Conservation (phyloP, 2,797 vertebrate species). For the Hoplostethus mediterraneus region DNA sequence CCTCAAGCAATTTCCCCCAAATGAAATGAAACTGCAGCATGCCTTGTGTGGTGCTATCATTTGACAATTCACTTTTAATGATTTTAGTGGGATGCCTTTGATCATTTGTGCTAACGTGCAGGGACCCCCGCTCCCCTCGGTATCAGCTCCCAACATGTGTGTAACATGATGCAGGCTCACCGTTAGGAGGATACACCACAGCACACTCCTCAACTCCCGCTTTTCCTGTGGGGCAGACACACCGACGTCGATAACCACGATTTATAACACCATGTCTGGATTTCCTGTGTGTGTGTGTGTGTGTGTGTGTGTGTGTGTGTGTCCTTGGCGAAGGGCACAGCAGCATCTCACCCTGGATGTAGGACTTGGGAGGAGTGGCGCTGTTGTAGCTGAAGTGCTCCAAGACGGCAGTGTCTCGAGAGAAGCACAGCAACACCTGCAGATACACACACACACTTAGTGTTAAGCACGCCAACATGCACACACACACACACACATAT, state of each 20-base stretch:
- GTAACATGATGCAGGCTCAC: slow-evolving; percentile 80
- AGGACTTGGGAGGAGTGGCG: slow-evolving; percentile 94
- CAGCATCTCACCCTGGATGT: slow-evolving; percentile 89
- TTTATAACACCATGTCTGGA: neutral
- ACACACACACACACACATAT: slow-evolving; percentile 20
- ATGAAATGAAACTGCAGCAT: too few species aligned
- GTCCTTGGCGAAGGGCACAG: neutral
- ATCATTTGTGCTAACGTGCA: neutral
- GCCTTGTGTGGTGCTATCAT: neutral
- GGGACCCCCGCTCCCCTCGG: neutral
- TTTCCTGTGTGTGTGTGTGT: neutral
- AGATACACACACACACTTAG: slow-evolving; percentile 5
- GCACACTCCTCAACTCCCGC: slow-evolving; percentile 89
- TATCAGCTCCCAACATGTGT: neutral
- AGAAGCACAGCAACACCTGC: slow-evolving; percentile 97
- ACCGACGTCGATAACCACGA: neutral
- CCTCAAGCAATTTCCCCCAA: too few species aligned
- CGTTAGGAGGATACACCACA: slow-evolving; percentile 97
- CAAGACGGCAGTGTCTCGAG: slow-evolving; percentile 93
- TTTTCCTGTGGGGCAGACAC: slow-evolving; percentile 84
- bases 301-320: neutral
- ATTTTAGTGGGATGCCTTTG: slow-evolving; percentile 1
- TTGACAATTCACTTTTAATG: neutral
- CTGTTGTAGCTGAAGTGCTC: slow-evolving; percentile 96
- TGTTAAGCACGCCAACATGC: slow-evolving; percentile 23